These are phyloP conservation scores for Periophthalmodon schlosseri DNA, from an alignment of 2,113 vertebrate species.

Conservation along the genomic window DNA sequence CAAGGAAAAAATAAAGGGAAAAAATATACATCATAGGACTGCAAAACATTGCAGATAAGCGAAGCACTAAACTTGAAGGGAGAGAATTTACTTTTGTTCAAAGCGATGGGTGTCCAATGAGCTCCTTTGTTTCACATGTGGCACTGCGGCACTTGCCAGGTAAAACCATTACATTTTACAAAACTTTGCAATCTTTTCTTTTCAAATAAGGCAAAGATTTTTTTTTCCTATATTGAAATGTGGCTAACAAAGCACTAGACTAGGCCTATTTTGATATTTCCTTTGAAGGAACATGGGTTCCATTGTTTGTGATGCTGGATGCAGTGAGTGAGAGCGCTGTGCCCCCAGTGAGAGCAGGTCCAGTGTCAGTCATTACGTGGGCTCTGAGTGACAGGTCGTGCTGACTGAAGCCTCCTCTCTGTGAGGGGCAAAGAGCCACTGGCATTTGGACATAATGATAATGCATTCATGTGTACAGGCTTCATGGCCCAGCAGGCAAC, in stretches of 20 bases:
- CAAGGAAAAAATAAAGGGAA: too few relatives aligned
- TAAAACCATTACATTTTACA: too few relatives aligned
- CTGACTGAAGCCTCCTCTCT: slow-evolving; percentile 28
- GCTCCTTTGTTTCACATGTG: too few relatives aligned
- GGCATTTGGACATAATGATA: slow-evolving; percentile 69
- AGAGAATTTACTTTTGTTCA: too few relatives aligned
- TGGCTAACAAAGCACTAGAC: neutral
- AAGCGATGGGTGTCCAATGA: too few relatives aligned
- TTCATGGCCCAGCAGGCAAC: slow-evolving; percentile 56
- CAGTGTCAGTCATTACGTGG: slow-evolving; percentile 49
- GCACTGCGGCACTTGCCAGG: too few relatives aligned
- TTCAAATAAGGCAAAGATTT: too few relatives aligned
- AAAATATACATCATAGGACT: too few relatives aligned
- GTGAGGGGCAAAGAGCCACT: slow-evolving; percentile 35
- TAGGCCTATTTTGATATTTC: neutral
- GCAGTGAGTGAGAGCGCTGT: slow-evolving; percentile 5
- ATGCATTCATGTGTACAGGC: slow-evolving; percentile 59
- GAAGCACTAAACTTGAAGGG: too few relatives aligned
- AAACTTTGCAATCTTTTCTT: too few relatives aligned
- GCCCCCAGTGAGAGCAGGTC: slow-evolving; percentile 27
- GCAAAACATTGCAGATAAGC: too few relatives aligned
- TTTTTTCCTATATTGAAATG: too few relatives aligned
- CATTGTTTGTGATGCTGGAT: neutral
- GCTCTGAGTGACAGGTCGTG: slow-evolving; percentile 41
- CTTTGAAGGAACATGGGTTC: neutral